A percentile compares a stretch with the other conserved stretches of the same genome.
Evolutionary conservation across 2,888 invertebrate genomes (phyloP).

Genomic region (Bruchidius siliquastri): DNA sequence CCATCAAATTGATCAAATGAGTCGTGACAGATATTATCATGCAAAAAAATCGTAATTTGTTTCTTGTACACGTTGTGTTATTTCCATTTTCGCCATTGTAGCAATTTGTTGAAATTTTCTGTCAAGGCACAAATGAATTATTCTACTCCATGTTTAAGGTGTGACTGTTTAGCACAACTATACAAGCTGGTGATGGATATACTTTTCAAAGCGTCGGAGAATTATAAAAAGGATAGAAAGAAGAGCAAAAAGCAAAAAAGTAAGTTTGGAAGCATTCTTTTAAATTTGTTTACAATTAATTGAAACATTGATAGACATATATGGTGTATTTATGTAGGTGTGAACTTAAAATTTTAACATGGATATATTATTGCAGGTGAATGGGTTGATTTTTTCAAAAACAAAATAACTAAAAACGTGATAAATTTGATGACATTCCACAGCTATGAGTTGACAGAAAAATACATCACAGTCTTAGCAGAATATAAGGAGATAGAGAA

Average conservation of each 20-base stretch:
- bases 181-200: conserved; percentile 30
- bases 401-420: conserved; percentile 22
- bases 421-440: conserved; percentile 30
- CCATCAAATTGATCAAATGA: no score
- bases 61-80: no score
- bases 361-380: conserved; percentile 17
- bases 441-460: conserved; percentile 31
- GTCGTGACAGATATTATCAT: no score
- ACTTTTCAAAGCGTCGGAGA: conserved; percentile 23
- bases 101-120: no score
- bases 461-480: conserved; percentile 31
- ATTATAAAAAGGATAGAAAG: neutral
- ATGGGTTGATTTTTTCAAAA: conserved; percentile 21
- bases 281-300: no score
- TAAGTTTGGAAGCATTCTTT: no score
- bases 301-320: no score
- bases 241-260: neutral
- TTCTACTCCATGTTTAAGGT: conserved; percentile 28
- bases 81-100: no score
- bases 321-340: neutral
- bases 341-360: neutral
- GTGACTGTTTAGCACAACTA: conserved; percentile 31
- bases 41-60: no score
- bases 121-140: neutral
- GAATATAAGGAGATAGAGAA: conserved; percentile 34